A percentile compares a stretch with the other conserved stretches of the same genome.
Conservation (phyloP, 2,888 invertebrate species). For the Coelopa pilipes region DNA sequence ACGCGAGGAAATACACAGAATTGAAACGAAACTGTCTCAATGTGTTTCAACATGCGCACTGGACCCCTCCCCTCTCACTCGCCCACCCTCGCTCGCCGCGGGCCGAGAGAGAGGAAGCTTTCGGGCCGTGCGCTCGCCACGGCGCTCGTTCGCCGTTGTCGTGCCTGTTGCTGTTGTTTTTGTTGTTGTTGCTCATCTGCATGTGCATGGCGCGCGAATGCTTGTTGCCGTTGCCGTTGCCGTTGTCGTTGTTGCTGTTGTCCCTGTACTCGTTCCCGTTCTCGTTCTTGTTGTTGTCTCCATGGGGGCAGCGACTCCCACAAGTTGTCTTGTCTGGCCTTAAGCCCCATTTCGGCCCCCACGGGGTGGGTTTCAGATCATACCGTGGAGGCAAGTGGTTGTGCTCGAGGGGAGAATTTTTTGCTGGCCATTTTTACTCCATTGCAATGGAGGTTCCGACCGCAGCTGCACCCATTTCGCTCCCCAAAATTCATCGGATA, state of each 20-base stretch:
- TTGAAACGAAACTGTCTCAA: constrained; percentile 1
- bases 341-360: not conserved
- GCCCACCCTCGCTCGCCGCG: not conserved
- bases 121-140: not conserved
- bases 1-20: not conserved
- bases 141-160: too few relatives aligned
- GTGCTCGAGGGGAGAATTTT: too few relatives aligned
- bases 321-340: constrained; percentile 10
- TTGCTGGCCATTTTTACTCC: too few relatives aligned
- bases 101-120: not conserved
- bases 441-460: too few relatives aligned
- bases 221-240: not conserved
- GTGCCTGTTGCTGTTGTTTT: too few relatives aligned
- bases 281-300: not conserved
- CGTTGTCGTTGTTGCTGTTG: not conserved
- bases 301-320: not conserved
- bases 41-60: constrained; percentile 17
- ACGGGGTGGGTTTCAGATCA: not conserved
- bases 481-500: too few relatives aligned
- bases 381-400: not conserved
- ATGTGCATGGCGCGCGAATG: constrained; percentile 6
- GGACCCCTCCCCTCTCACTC: constrained; percentile 2
- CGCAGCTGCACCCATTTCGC: too few relatives aligned
- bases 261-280: not conserved
- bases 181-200: not conserved